Base-by-base conservation (phyloP, 2,113 vertebrate species). In the Siphamia tubifer region DNA sequence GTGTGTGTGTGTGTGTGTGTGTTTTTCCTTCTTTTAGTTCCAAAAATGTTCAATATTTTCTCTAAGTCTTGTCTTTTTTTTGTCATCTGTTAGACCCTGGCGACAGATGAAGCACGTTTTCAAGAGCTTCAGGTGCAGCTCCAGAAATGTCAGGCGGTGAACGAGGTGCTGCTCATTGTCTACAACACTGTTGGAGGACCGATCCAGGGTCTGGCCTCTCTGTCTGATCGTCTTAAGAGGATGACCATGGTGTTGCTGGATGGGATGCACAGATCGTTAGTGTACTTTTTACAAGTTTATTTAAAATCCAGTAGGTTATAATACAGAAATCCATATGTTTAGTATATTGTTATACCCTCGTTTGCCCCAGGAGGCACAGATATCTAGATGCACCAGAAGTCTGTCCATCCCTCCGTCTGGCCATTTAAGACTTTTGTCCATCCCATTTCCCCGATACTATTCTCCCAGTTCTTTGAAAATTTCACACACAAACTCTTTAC, bases 251-350 rank as follows among this genome's bases (percentile, higher is more conserved):
- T 95, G 47, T 88, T 99, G 51, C 92, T 99, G 35, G 95, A 99
- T 64, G 95, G 93, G 71, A 94, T 97, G 94, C 93, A 90, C 74
- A 92, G 89, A 77, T 86, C 85, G 97, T 99, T 83, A 93, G 96
- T 93, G 67, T 31, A 16, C 17, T 10, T 42, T 51, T 40, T 12
- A 34, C 17, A 3, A 15, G 6, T 7, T 23, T 27, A 34, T n/a
- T n/a, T n/a, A n/a, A n/a, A n/a, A n/a, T n/a, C n/a, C n/a, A n/a
- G n/a, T n/a, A n/a, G n/a, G n/a, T n/a, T n/a, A n/a, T n/a, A n/a
- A n/a, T n/a, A n/a, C n/a, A n/a, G n/a, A n/a, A n/a, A n/a, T n/a
- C n/a, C n/a, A n/a, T n/a, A n/a, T n/a, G n/a, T n/a, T n/a, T n/a
- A n/a, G n/a, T n/a, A n/a, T n/a, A n/a, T n/a, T n/a, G n/a, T n/a